A percentile compares a stretch with the other conserved stretches of the same genome.
phyloP scores from a whole-genome alignment of 2,113 vertebrate species.

The Labeo catla region DNA sequence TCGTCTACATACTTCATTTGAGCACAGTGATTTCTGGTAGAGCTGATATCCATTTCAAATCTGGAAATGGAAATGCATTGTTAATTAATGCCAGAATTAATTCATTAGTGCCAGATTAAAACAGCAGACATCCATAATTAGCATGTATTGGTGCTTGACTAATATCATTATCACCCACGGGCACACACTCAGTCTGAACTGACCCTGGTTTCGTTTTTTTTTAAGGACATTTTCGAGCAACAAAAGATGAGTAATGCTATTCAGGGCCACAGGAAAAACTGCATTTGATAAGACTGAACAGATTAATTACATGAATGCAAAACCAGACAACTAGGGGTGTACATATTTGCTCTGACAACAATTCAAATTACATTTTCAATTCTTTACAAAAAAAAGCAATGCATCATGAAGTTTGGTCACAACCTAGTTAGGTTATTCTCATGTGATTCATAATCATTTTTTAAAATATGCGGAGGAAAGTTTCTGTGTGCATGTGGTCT shows the following conservation, averaged over 20 bases:
- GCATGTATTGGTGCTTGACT: slow-evolving; percentile 18
- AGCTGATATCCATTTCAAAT: slow-evolving; percentile 6
- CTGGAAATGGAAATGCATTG: not conserved
- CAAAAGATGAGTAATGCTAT: not conserved
- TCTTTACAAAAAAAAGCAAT: not conserved
- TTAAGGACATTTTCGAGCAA: not conserved
- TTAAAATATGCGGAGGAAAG: not conserved
- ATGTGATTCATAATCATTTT: not conserved
- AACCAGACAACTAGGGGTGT: not conserved
- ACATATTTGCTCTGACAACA: not conserved
- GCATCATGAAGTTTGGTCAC: not conserved
- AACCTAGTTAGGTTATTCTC: not conserved
- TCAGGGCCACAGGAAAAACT: not conserved
- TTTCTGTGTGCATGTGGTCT: not conserved
- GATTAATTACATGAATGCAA: not conserved
- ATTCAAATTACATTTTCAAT: not conserved
- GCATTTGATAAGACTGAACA: not conserved
- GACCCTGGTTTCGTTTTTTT: not conserved
- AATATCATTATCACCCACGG: slow-evolving; percentile 24
- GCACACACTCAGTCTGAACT: not conserved
- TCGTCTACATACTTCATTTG: not conserved
- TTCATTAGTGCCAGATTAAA: slow-evolving; percentile 23
- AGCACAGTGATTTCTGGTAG: slow-evolving; percentile 15
- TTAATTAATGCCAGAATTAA: slow-evolving; percentile 6
- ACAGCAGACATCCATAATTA: slow-evolving; percentile 9